Conservation (phyloP, 2,888 invertebrate species). For the Unio delphinus region DNA sequence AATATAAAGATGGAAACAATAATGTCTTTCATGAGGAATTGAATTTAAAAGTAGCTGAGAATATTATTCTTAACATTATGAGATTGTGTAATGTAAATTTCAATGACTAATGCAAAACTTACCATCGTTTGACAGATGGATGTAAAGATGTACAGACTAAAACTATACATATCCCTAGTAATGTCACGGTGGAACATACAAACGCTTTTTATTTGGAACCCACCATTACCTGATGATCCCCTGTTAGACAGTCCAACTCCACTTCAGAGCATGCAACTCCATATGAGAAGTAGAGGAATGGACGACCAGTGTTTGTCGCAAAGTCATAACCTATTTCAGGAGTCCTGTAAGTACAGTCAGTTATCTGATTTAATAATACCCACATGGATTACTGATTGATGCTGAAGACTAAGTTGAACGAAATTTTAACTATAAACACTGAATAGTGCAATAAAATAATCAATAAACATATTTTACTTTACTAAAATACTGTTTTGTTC, state of each 20-base stretch:
- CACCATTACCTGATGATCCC: conserved; percentile 83
- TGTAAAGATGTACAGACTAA: no score
- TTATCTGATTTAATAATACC: background rate
- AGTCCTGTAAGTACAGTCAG: conserved; percentile 25
- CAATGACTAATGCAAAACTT: no score
- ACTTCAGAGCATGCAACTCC: conserved; percentile 91
- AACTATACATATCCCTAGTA: no score
- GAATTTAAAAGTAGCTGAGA: no score
- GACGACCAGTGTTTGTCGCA: conserved; percentile 77
- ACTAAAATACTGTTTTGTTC: no score
- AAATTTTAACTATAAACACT: background rate
- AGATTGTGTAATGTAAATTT: no score
- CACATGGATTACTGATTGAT: background rate
- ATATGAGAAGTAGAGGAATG: conserved; percentile 88
- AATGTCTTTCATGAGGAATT: no score
- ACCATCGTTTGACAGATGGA: no score
- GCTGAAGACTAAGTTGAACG: background rate
- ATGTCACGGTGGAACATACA: no score
- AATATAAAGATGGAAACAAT: no score
- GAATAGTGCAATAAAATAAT: background rate
- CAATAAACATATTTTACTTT: background rate
- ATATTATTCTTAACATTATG: no score
- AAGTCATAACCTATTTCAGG: conserved; percentile 42
- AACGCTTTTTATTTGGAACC: no score
- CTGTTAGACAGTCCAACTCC: conserved; percentile 94